Percentiles rank a stretch among this genome's conserved stretches.
Conservation (phyloP, 2,797 vertebrate species). For the Lophotriccus pileatus region DNA sequence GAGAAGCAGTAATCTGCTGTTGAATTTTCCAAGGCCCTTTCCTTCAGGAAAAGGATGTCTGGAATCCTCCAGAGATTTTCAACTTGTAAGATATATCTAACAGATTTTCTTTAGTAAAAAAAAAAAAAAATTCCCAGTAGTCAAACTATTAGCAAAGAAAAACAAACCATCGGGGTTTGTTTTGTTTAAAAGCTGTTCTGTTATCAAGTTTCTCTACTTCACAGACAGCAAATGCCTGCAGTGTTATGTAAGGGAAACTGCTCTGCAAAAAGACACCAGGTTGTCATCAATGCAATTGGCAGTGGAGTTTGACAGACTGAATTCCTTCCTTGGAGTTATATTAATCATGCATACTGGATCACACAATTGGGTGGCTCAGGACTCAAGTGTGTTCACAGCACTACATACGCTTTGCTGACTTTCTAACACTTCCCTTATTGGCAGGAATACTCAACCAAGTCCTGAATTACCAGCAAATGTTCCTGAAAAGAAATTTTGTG, state of each 20-base stretch:
- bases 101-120: rapidly evolving
- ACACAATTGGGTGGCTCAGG: background rate
- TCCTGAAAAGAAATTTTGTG: background rate
- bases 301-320: slow-evolving; percentile 13
- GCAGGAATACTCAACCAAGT: background rate
- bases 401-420: background rate
- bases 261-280: slow-evolving; percentile 15
- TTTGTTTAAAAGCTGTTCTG: background rate
- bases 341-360: background rate
- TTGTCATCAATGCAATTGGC: slow-evolving; percentile 27
- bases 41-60: background rate
- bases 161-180: background rate
- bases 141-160: background rate
- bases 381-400: slow-evolving; percentile 23
- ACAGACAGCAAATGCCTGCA: background rate
- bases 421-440: slow-evolving; percentile 7
- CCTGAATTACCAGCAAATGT: background rate
- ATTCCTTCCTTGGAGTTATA: background rate
- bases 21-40: background rate
- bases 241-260: background rate
- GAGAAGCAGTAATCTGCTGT: background rate
- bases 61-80: background rate
- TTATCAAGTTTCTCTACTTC: background rate
- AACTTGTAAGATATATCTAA: background rate
- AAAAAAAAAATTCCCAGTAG: background rate